phyloP scores from a whole-genome alignment of 2,797 vertebrate genomes.

The Prunella strophiata region DNA sequence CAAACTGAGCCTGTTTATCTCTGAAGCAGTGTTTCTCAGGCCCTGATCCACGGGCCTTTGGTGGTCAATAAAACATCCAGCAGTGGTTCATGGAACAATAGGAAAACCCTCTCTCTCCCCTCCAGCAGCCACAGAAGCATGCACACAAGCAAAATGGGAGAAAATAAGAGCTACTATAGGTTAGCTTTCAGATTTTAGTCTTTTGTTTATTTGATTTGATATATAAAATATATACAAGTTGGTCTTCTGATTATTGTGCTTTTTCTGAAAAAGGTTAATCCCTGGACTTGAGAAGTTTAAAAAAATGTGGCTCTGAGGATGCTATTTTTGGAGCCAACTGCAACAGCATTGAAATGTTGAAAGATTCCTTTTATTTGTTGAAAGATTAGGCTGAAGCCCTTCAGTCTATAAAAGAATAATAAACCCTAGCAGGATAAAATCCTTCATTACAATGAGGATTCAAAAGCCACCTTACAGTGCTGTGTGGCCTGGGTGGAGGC shows the following conservation, averaged over 20 bases:
- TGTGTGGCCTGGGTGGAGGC: not conserved
- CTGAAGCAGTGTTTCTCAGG: not conserved
- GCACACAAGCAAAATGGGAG: not conserved
- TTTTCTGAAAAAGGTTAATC: conserved; percentile 29
- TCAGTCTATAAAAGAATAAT: conserved; percentile 67
- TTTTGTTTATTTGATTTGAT: conserved; percentile 46
- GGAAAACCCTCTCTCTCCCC: not conserved
- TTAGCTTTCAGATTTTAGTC: not conserved
- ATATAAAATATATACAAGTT: conserved; percentile 23
- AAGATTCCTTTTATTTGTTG: conserved; percentile 67
- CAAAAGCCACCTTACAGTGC: conserved; percentile 24
- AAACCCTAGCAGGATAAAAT: conserved; percentile 38
- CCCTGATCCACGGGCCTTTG: not conserved
- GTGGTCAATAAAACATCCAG: conserved; percentile 38
- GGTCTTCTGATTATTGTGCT: not conserved
- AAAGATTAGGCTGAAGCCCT: conserved; percentile 61
- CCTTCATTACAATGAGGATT: not conserved
- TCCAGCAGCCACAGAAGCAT: conserved; percentile 13
- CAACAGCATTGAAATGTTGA: conserved; percentile 60
- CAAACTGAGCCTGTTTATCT: not conserved
- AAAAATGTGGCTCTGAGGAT: conserved; percentile 55
- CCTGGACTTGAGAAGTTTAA: conserved; percentile 40
- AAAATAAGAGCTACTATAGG: conserved; percentile 25
- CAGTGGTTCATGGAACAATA: conserved; percentile 24
- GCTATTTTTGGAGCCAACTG: conserved; percentile 63